Base-by-base conservation (phyloP, 2,113 vertebrate species). In the Brachypodius melanocephalos region DNA sequence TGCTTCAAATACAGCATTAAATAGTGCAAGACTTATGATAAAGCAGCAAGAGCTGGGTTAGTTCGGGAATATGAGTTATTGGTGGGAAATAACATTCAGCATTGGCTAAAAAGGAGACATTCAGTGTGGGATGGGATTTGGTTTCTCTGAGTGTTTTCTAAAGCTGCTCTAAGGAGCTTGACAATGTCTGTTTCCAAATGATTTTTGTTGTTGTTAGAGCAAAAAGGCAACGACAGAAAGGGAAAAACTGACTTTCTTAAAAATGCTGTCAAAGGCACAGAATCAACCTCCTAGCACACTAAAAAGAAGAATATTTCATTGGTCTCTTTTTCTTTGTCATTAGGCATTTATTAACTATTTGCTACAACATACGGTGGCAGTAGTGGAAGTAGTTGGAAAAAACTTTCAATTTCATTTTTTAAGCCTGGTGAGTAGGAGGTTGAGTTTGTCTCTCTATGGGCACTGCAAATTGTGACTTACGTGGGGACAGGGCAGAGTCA, bases 1-100 rank as follows among this genome's bases (percentile, higher is more conserved):
- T 93, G 36, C 91, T 95, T 97, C 80, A 93, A 95, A 73, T 85
- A 92, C 61, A 82, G 80, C 66, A 78, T 93, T 90, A 89, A 95
- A 93, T 81, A 95, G 86, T 78, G 83, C 57, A 78, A 74, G 65
- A 90, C 86, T 67, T 71, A 77, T 0, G 69, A 96, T 93, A 95
- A 96, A 89, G 84, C 68, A 84, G 68, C 25, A 76, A 75, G 65
- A 92, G 74, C 84, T 89, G 73, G 45, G 48, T 90, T 90, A 92
- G 75, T 82, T 88, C 92, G 84, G 80, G 74, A 95, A 93, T 85
- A 89, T 49, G 61, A 38, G 76, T 90, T 96, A 67, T 45, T 95
- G 83, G 82, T 90, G 63, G 29, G 72, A 54, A 89, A 85, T 65
- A 82, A 81, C 43, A 7, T 81, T 90, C 82, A 95, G 62, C 22